These are phyloP conservation scores for Drepana arcuata DNA, from an alignment of 1,140 invertebrate species.

Conservation along the genomic window DNA sequence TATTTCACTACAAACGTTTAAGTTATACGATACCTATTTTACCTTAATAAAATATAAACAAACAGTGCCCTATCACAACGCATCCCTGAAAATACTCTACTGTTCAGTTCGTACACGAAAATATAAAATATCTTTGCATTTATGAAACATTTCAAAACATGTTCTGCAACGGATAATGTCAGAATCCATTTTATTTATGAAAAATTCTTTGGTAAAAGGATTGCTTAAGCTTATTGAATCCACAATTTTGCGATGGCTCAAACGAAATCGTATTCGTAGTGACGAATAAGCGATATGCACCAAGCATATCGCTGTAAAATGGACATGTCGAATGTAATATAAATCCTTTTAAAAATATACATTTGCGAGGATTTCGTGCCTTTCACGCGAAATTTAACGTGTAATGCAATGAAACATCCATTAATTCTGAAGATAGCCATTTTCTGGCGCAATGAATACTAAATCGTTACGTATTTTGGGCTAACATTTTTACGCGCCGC, in stretches of 20 bases:
- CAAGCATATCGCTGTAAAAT: conserved; percentile 3
- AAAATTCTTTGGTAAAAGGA: conserved; percentile 5
- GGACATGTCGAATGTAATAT: conserved; percentile 4
- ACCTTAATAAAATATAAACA: too few species aligned
- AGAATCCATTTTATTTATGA: conserved; percentile 6
- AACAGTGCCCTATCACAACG: too few species aligned
- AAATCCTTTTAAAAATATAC: conserved; percentile 15
- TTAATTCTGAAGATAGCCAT: conserved; percentile 64
- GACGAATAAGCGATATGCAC: neutral
- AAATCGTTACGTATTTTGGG: conserved; percentile 37
- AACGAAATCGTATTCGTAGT: too few species aligned
- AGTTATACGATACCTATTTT: too few species aligned
- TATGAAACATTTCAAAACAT: conserved; percentile 5
- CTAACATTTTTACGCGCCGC: conserved; percentile 17
- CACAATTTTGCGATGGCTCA: neutral
- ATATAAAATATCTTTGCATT: too few species aligned
- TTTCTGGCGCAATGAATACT: conserved; percentile 46
- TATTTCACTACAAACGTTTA: too few species aligned
- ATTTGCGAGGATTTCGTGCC: conserved; percentile 25
- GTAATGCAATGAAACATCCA: conserved; percentile 64
- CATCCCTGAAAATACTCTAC: too few species aligned
- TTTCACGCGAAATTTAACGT: conserved; percentile 61
- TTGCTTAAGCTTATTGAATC: conserved; percentile 6
- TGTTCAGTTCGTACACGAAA: too few species aligned
- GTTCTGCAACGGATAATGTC: conserved; percentile 4